Evolutionary conservation across 2,113 vertebrate species (phyloP), one percentile per base, ranked within the genome.

Genomic region (Pleuronectes platessa): DNA sequence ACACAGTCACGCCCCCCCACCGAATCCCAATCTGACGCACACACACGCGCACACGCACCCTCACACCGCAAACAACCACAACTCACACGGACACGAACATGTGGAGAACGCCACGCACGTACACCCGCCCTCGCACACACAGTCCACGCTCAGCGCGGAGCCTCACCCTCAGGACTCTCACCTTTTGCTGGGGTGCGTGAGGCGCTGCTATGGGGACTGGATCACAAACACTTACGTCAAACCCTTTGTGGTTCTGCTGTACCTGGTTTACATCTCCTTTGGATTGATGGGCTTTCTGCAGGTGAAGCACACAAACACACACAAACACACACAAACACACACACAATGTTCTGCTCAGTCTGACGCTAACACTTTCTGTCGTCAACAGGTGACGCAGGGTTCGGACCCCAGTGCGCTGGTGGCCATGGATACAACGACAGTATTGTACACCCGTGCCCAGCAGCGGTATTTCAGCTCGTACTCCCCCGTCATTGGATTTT

Each of bases 161-260:
- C 92, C 95, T 2, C 95, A 94, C 79, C 96, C 96, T 82, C 97
- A 96, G 0, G 97, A 99, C 93, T 97, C 95, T 80, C 98, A 99
- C 89, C 95, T 99, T 81, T 91, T 99, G 94, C 95, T 99, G 90
- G 97, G 97, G 79, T 99, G 99, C 89, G 96, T 99, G 91, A 96
- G 96, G 84, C 97, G 96, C 82, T 98, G 98, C 94, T 99, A 98
- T 90, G 97, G 97, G 89, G 97, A 99, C 95, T 99, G 98, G 98
- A 99, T 99, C 94, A 99, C 98, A 80, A 99, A 99, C 92, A 99
- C 98, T 61, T 99, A 99, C 0, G 98, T 99, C 85, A 99, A 99
- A 89, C 98, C 98, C 92, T 99, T 99, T 92, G 97, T 99, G 93
- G 96, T 99, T 87, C 97, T 99, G 92, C 97, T 98, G 92, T 99